Evolutionary conservation across 1,140 invertebrate genomes (phyloP).

Genomic region (Drosophila neocordata): DNA sequence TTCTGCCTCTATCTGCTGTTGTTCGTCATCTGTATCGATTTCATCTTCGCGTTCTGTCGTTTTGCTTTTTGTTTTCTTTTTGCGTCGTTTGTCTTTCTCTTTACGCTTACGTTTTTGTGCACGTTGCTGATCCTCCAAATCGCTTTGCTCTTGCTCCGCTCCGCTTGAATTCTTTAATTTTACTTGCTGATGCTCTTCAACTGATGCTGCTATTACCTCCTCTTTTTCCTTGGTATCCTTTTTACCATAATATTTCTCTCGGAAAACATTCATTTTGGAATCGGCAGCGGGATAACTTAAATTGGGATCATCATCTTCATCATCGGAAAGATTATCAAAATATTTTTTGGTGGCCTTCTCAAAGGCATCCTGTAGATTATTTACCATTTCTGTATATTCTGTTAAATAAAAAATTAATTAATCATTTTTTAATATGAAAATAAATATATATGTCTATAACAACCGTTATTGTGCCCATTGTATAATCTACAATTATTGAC

Average conservation of each 20-base stretch:
- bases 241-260: constrained; percentile 80
- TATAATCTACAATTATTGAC: constrained; percentile 95
- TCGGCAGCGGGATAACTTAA: constrained; percentile 85
- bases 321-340: constrained; percentile 90
- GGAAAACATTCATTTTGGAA: constrained; percentile 83
- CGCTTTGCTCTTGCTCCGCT: constrained; percentile 40
- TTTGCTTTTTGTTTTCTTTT: constrained; percentile 83
- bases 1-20: constrained; percentile 53
- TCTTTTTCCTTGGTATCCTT: constrained; percentile 62
- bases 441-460: constrained; percentile 51
- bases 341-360: constrained; percentile 90
- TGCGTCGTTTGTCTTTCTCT: constrained; percentile 82
- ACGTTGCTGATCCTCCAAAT: constrained; percentile 43
- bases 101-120: constrained; percentile 76
- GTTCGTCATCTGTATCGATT: constrained; percentile 35
- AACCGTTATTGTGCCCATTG: constrained; percentile 96
- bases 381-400: constrained; percentile 95
- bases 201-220: constrained; percentile 33
- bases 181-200: not conserved
- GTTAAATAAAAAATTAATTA: not conserved
- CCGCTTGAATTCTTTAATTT: constrained; percentile 37
- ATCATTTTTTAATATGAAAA: not conserved
- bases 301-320: constrained; percentile 88
- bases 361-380: constrained; percentile 91
- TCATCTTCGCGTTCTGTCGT: constrained; percentile 43